Evolutionary conservation across 2,113 vertebrate genomes (phyloP).

Genomic region (Hippolais icterina): DNA sequence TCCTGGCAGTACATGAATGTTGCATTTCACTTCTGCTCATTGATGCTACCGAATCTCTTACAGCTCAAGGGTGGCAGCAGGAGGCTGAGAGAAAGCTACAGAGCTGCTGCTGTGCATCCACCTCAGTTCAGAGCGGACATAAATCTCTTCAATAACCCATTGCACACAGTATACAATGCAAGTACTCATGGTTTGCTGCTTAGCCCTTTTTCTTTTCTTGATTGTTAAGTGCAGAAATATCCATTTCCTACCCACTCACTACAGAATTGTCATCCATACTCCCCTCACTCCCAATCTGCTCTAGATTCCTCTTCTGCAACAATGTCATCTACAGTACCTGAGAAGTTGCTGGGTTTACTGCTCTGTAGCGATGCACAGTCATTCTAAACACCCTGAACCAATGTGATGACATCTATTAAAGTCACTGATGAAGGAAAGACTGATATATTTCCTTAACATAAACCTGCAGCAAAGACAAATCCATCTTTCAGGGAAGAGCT

Average conservation of each 20-base stretch:
- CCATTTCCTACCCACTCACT: neutral
- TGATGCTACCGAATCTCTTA: neutral
- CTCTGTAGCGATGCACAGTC: neutral
- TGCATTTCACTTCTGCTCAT: neutral
- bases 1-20: neutral
- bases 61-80: neutral
- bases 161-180: neutral
- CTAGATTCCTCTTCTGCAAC: neutral
- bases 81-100: neutral
- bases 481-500: fast-evolving
- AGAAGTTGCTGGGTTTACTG: neutral
- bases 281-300: neutral
- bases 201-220: neutral
- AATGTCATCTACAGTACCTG: neutral
- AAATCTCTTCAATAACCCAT: neutral
- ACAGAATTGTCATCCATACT: neutral
- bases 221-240: neutral
- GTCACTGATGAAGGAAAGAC: neutral
- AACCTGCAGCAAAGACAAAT: neutral
- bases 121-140: neutral
- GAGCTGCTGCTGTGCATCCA: neutral
- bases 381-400: neutral
- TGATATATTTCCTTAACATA: neutral
- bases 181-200: fast-evolving
- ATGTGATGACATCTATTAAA: neutral